phyloP scores from a whole-genome alignment of 2,797 vertebrate species.

The Siniperca obscura region DNA sequence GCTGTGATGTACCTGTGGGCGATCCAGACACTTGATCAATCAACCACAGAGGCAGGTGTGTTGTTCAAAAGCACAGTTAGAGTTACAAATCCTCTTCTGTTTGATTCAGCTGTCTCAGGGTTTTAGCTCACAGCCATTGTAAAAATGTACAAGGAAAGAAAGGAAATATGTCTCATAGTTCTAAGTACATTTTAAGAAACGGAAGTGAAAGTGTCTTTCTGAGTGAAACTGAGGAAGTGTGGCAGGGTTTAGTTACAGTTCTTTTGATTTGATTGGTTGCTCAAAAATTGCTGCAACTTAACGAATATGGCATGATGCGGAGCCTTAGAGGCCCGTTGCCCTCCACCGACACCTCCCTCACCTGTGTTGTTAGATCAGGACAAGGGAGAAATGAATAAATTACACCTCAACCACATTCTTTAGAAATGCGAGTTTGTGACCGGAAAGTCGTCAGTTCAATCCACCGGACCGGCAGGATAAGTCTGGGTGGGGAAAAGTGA shows the following conservation, averaged over 20 bases:
- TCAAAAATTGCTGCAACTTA: neutral
- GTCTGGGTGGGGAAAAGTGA: too few species aligned
- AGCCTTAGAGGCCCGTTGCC: neutral
- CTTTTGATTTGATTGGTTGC: neutral
- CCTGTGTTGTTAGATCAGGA: neutral
- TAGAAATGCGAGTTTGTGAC: too few species aligned
- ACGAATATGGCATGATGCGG: neutral
- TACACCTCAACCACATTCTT: neutral
- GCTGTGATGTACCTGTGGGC: neutral
- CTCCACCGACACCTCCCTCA: neutral
- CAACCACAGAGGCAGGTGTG: slow-evolving; percentile 12
- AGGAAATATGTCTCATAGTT: too few species aligned
- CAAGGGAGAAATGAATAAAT: neutral
- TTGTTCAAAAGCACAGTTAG: neutral
- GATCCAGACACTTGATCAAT: slow-evolving; percentile 3
- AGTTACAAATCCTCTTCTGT: slow-evolving; percentile 6
- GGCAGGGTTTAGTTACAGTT: neutral
- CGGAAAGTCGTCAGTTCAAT: too few species aligned
- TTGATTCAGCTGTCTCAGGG: neutral
- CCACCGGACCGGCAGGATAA: too few species aligned
- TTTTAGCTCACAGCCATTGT: neutral
- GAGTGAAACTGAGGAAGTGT: neutral
- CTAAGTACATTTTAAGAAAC: slow-evolving; percentile 4
- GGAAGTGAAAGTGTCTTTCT: neutral
- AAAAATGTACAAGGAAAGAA: neutral